phyloP scores from a whole-genome alignment of 53 echinoderm and acorn worm species.

The Henricia sp. region DNA sequence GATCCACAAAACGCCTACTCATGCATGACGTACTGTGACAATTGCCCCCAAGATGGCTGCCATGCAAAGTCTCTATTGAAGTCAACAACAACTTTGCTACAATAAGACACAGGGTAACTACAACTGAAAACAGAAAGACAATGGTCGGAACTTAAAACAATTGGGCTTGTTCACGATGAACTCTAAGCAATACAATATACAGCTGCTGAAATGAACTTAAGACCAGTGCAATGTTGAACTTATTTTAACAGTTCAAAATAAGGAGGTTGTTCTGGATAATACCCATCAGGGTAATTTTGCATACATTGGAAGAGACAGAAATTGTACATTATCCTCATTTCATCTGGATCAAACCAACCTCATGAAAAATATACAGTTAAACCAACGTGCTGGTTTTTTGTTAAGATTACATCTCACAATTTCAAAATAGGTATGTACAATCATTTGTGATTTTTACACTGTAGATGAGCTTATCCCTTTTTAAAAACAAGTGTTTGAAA shows the following conservation, averaged over 20 bases:
- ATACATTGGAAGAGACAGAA: conserved; percentile 31
- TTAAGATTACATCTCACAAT: conserved; percentile 37
- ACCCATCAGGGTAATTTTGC: conserved; percentile 9
- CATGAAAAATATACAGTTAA: conserved; percentile 41
- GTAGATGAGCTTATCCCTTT: neutral
- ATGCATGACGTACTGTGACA: no score
- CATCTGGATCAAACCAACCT: conserved; percentile 21
- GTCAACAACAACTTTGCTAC: no score
- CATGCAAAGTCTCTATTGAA: no score
- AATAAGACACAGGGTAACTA: no score
- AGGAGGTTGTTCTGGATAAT: conserved; percentile 22
- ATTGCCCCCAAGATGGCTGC: no score
- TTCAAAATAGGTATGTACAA: conserved; percentile 47
- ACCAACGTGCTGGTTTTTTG: conserved; percentile 6
- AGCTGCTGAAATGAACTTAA: conserved; percentile 30
- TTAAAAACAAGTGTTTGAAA: neutral
- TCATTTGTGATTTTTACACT: conserved; percentile 8
- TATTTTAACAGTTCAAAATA: conserved; percentile 15
- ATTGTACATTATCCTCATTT: conserved; percentile 4
- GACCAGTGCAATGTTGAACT: no score
- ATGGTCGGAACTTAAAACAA: conserved; percentile 7
- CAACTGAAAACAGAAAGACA: conserved; percentile 51
- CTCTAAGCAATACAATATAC: conserved; percentile 43
- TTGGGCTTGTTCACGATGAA: conserved; percentile 12
- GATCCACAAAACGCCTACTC: no score